Conservation (phyloP, 1,140 invertebrate genomes). For the Melitaea cinxia region DNA sequence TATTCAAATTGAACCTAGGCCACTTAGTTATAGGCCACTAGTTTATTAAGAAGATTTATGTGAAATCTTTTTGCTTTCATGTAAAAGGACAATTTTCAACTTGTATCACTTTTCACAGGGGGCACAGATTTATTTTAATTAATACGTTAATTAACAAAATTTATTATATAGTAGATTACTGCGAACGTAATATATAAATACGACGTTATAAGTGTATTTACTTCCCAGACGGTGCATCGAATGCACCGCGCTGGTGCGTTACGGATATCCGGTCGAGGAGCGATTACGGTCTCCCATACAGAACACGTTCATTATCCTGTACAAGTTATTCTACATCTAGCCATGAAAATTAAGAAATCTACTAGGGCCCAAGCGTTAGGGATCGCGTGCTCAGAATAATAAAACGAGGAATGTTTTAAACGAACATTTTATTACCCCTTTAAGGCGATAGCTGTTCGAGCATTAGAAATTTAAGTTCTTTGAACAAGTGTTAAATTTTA, state of each 20-base stretch:
- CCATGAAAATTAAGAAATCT: constrained; percentile 28
- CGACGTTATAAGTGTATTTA: constrained; percentile 10
- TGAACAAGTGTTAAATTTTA: background rate
- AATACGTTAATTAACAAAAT: too few relatives aligned
- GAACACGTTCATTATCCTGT: constrained; percentile 28
- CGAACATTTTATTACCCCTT: constrained; percentile 38
- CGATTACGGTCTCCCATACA: constrained; percentile 29
- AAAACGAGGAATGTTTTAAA: constrained; percentile 39
- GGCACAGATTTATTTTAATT: too few relatives aligned
- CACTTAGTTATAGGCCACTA: too few relatives aligned
- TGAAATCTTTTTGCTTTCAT: too few relatives aligned
- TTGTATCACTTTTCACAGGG: too few relatives aligned
- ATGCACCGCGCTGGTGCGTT: constrained; percentile 34
- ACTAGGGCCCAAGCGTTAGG: constrained; percentile 29
- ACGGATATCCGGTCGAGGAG: constrained; percentile 46
- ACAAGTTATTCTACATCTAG: constrained; percentile 21
- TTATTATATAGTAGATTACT: too few relatives aligned
- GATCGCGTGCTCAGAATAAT: constrained; percentile 43
- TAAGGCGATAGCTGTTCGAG: constrained; percentile 16
- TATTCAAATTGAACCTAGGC: too few relatives aligned
- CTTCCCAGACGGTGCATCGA: constrained; percentile 27
- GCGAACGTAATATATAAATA: too few relatives aligned
- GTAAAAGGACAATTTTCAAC: too few relatives aligned
- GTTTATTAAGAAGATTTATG: too few relatives aligned
- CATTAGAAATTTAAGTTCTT: constrained; percentile 7